Base-by-base conservation (phyloP, 2,888 invertebrate genomes). In the Bedellia somnulentella region DNA sequence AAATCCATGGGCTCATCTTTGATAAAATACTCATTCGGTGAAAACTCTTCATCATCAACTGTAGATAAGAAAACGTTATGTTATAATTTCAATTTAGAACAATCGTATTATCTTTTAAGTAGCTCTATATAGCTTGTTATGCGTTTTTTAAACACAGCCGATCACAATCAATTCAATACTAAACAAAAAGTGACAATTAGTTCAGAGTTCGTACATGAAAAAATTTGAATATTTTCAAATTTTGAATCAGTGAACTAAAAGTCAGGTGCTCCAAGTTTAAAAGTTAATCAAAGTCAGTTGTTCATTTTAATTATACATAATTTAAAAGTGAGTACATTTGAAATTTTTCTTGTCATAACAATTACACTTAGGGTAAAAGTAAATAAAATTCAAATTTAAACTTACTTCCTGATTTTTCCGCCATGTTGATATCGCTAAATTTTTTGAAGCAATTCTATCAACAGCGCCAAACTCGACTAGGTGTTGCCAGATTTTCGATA, bases 391-490 rank as follows among this genome's bases (percentile, higher is more conserved):
- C 5, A 6, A 6, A 6, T 18, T 53, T 70, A 70, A 78, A 83
- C 84, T 84, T 80, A 85, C 85, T 84, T 85, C 86, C 83, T 79
- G 83, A 81, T 80, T 81, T 79, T 79, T 86, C 85, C 82, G 86
- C 86, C 86, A 87, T 87, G 76, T 86, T 86, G 85, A 80, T 80
- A 13, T 24, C n/a, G n/a, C n/a, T n/a, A n/a, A n/a, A n/a, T n/a
- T n/a, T n/a, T n/a, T n/a, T n/a, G n/a, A n/a, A n/a, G n/a, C n/a
- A n/a, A n/a, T n/a, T n/a, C n/a, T n/a, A n/a, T n/a, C n/a, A n/a
- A n/a, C n/a, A n/a, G n/a, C n/a, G n/a, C n/a, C n/a, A n/a, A n/a
- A n/a, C n/a, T n/a, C n/a, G n/a, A n/a, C n/a, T n/a, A n/a, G n/a
- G n/a, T n/a, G n/a, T n/a, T n/a, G n/a, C n/a, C n/a, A n/a, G n/a